Evolutionary conservation across 30 jellyfish, hydroid and myxozoan species (phyloP), one percentile per base, ranked within the genome.

Genomic region (Rhopilema esculentum): DNA sequence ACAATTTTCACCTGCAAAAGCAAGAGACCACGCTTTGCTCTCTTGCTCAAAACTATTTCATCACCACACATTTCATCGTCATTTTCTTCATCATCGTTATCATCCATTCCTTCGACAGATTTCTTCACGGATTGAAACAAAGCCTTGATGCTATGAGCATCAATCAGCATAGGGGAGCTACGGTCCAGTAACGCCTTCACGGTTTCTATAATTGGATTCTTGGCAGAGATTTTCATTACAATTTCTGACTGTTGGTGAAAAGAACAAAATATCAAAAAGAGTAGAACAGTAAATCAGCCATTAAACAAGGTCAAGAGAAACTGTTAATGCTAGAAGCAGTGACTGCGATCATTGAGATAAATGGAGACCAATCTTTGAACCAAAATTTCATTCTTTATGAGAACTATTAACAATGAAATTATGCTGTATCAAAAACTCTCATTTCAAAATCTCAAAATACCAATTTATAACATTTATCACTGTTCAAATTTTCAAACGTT

Each of bases 121-220:
- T 31, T 49, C 63, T 90, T 89, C 31, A 95, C 92, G 28, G 57
- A 63, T 70, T 40, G 74, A 74, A 89, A 31, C 25, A 95, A 86
- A 24, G 75, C 63, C 4, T 66, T 63, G 0, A 95, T 77, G 52
- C 97, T 90, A 15, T 76, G 80, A 53, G 89, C 40, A 78, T 95
- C 99, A 28, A 95, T 88, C 82, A 95, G 30, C 97, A 95, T 81
- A 32, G 94, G 97, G 69, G 97, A 90, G 53, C 91, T 91, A 27
- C 97, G 72, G 79, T 95, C 99, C 48, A 95, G 89, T 49, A 95
- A 66, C 18, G 96, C 94, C 70, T 95, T 95, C 31, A 95, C 97
- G 4, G 99, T 95, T 51, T 90, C 99, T 33, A 95, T 81, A 20
- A 90, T 84, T 22, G 98, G 94, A 57, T 84, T 90, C 69, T 86